Base-by-base conservation (phyloP, 1,140 invertebrate genomes). In the Drosophila miranda region DNA sequence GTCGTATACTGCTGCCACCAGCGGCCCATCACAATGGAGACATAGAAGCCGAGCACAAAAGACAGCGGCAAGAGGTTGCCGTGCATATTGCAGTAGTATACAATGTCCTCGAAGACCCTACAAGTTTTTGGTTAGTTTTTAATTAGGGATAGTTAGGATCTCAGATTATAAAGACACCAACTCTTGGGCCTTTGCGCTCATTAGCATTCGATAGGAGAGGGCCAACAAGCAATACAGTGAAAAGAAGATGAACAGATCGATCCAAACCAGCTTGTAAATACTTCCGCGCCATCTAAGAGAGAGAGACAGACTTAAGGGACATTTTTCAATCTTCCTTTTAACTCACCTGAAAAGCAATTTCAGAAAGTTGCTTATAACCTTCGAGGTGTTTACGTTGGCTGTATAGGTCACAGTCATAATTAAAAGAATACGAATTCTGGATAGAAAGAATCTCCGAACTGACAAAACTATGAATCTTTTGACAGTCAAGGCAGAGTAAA, bases 261-360 rank as follows among this genome's bases (percentile, higher is more conserved):
- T 93, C 96, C 97, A 99, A 53, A 99, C 95, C 68, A 99, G 92
- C 92, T 99, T 99, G 93, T 99, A 99, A 55, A 99, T 97, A 82
- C 97, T 99, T 41, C 97, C 98, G 77, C 95, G 93, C 98, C 98
- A 99, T 94, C 97, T 97, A 93, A 67, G 92, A 92, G 11, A 2
- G n/a, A n/a, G 1, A 13, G 5, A 38, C 34, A 38, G 34, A n/a
- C 1, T 14, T 8, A 26, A 14, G 14, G 6, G 7, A 14, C 42
- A n/a, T 3, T 7, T 26, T 0, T 13, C 2, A 19, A 0, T n/a
- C 9, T 50, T 21, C 21, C 0, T 8, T 21, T 19, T 8, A 0
- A 2, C 28, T 45, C 48, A 86, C 88, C 88, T 78, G 13, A 53
- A 16, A 8, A 90, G 26, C 6, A 90, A 13, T 0, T 68, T 69